Percentiles rank a stretch among this genome's conserved stretches.
Evolutionary conservation across 2,888 invertebrate species (phyloP).

Genomic region (Brachypalpus laphriformis): DNA sequence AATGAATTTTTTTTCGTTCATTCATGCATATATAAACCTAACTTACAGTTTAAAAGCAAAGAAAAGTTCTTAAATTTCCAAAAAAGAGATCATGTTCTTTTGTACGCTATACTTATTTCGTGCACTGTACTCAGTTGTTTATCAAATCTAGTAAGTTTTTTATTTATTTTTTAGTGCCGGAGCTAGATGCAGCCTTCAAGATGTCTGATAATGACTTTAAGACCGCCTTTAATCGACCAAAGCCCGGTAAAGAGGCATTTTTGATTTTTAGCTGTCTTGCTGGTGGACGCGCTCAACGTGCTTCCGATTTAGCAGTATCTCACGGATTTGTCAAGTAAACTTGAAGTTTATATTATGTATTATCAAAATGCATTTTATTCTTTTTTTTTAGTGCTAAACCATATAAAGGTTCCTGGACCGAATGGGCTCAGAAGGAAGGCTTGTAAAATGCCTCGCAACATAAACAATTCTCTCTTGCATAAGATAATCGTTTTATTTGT

Average conservation of each 20-base stretch:
- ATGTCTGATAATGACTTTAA: constrained; percentile 79
- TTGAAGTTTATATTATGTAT: constrained; percentile 37
- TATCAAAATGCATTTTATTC: background rate
- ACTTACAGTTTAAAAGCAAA: too few relatives aligned
- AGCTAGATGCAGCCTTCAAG: constrained; percentile 79
- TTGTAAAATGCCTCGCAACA: constrained; percentile 58
- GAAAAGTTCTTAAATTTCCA: too few relatives aligned
- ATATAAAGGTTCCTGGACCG: constrained; percentile 82
- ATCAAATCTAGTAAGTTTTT: background rate
- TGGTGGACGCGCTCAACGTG: constrained; percentile 87
- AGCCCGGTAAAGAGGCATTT: constrained; percentile 85
- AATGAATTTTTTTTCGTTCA: too few relatives aligned
- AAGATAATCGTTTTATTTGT: constrained; percentile 8
- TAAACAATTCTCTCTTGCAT: background rate
- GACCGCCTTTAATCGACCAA: constrained; percentile 83
- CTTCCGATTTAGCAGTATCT: constrained; percentile 84
- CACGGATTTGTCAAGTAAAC: constrained; percentile 81
- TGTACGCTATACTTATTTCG: too few relatives aligned
- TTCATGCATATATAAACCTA: too few relatives aligned
- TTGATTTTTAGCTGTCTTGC: constrained; percentile 88
- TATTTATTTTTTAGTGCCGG: constrained; percentile 76
- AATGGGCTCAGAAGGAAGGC: constrained; percentile 81
- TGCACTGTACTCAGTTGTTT: too few relatives aligned
- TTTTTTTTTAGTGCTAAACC: constrained; percentile 78
- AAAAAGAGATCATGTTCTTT: too few relatives aligned